Conservation (phyloP, 2,888 invertebrate genomes). For the Agrotis exclamationis region DNA sequence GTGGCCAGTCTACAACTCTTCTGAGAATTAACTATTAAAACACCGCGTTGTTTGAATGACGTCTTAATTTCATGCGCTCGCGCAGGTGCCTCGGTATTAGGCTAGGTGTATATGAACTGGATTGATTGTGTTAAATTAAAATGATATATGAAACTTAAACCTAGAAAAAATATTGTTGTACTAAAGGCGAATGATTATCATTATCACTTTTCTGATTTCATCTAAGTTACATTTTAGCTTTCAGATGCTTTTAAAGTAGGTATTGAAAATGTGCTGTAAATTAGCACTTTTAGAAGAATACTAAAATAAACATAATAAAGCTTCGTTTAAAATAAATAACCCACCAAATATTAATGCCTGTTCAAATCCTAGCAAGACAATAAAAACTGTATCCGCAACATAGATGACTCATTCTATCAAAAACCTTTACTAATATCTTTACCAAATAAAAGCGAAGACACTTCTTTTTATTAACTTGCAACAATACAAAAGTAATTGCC, state of each 20-base stretch:
- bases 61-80: conserved; percentile 64
- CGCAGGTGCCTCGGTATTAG: conserved; percentile 60
- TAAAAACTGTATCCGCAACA: neutral
- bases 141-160: neutral
- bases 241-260: no score
- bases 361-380: neutral
- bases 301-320: neutral
- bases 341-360: neutral
- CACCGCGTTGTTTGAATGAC: conserved; percentile 67
- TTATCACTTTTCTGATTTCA: neutral
- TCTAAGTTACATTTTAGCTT: fast-evolving
- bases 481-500: conserved; percentile 53
- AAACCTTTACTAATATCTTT: neutral
- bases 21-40: conserved; percentile 67
- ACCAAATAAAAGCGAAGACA: conserved; percentile 43
- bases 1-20: conserved; percentile 58
- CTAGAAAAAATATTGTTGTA: fast-evolving
- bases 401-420: conserved; percentile 4
- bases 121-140: neutral
- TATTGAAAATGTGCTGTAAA: neutral
- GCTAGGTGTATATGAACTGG: conserved; percentile 33
- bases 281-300: neutral
- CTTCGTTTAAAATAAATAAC: neutral
- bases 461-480: conserved; percentile 41
- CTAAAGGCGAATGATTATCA: neutral